Base-by-base conservation (phyloP, 2,888 invertebrate species). In the Pantelozetes paolii region DNA sequence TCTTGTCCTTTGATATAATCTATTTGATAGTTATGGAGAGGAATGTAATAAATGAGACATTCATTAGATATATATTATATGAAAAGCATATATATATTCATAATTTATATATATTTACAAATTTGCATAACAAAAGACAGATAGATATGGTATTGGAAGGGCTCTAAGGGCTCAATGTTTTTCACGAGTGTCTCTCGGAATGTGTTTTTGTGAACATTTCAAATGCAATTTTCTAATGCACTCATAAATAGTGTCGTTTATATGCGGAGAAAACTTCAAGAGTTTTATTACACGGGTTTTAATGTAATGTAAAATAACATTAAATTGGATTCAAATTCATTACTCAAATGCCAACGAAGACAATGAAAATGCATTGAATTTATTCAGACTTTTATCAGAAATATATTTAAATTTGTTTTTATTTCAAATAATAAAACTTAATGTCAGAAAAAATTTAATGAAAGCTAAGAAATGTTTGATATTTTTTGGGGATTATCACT, bases 101-200 rank as follows among this genome's bases (percentile, higher is more conserved):
- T 59, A 59, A 57, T 57, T 57, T 57, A 57, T 62, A 62, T 62
- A 32, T 23, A 15, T 32, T n/a, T 67, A 36, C 20, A 2, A 30
- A 67, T 67, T 67, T 67, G 67, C 67, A 67, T 67, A 67, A 67
- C 67, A 67, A 67, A 67, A 67, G 67, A 67, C 42, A 67, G 11
- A 67, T 40, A 40, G 9, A 40, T 40, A 62, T 13, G 30, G 23
- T 28, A 59, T 28, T 13, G 23, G 36, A 67, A 62, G 32, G 62
- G 32, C 28, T 32, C 9, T 26, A 18, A 23, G 23, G 54, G 5
- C 23, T 40, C 8, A 18, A 45, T 45, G 13, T 9, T 54, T 54
- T 26, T 3, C 50, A 2, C 20, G 20, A 54, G 23, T 54, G 26
- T 54, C 23, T 54, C 54, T 23, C 54, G 3, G 1, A 54, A 18